Evolutionary conservation across 1,140 invertebrate species (phyloP).

Genomic region (Latrodectus geometricus): DNA sequence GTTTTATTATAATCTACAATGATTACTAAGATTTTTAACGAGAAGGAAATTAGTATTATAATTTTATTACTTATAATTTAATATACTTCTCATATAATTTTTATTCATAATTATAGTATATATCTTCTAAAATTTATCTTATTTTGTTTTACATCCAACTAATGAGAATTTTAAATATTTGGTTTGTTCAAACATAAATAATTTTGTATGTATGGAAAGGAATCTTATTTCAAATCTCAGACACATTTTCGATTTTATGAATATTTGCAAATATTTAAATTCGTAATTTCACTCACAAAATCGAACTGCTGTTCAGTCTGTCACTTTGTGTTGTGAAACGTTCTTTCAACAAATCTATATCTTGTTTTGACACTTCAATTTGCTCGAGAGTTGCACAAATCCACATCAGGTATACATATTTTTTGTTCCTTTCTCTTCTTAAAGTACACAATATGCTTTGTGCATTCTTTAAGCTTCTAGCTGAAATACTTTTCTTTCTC

Average conservation of each 20-base stretch:
- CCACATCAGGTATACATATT: constrained; percentile 44
- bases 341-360: constrained; percentile 42
- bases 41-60: too few species aligned
- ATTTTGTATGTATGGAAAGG: too few species aligned
- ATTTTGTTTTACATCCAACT: too few species aligned
- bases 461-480: constrained; percentile 41
- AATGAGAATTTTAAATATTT: too few species aligned
- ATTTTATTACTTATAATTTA: too few species aligned
- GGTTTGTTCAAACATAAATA: too few species aligned
- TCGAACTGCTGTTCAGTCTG: constrained; percentile 37
- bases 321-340: constrained; percentile 50
- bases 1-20: too few species aligned
- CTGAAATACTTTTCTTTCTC: constrained; percentile 18
- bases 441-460: constrained; percentile 15
- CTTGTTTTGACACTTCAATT: constrained; percentile 62
- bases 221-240: too few species aligned
- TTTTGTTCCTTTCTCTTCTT: constrained; percentile 20
- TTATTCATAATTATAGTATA: too few species aligned
- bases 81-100: too few species aligned
- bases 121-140: too few species aligned
- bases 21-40: too few species aligned
- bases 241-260: neutral
- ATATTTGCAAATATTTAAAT: constrained; percentile 23
- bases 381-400: constrained; percentile 50
- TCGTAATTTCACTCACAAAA: constrained; percentile 13